Conservation (phyloP, 2,113 vertebrate genomes). For the cat (Felis catus) region F.catus_Fca126_mat1.0 CM031419.1:79990001-79990500, state of each 20-base stretch:
- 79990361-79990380: constrained; percentile 20
- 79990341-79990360: neutral
- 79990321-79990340: neutral
- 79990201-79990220: no score
- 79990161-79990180: no score
- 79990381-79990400: neutral
- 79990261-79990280: neutral
- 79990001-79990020: neutral
- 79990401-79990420: neutral
- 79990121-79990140: no score
- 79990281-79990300: neutral
- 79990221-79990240: no score
- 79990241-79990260: no score
- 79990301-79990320: constrained; percentile 3
- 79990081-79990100: no score
- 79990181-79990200: no score
- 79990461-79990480: neutral
- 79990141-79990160: no score
- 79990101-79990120: no score
- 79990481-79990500: neutral
- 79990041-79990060: no score
- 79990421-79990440: neutral
- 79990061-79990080: no score
- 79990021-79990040: no score
- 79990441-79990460: neutral